phyloP scores from a whole-genome alignment of 2,113 vertebrate genomes.

The Macquaria australasica region DNA sequence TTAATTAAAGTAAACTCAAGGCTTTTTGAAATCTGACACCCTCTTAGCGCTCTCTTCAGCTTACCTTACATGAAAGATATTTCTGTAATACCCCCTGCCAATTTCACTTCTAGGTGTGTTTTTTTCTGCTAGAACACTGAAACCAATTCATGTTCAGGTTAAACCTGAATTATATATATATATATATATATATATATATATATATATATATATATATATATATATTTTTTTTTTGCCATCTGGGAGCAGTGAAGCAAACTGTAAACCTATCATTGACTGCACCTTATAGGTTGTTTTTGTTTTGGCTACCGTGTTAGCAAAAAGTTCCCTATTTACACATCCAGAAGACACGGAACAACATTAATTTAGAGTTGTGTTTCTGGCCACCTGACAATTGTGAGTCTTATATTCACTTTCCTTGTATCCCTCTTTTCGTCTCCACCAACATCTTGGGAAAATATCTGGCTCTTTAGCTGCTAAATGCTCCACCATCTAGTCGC shows the following conservation, averaged over 20 bases:
- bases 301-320: not conserved
- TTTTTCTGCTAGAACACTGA: conserved; percentile 51
- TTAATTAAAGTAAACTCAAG: conserved; percentile 63
- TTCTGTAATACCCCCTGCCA: conserved; percentile 53
- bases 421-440: not conserved
- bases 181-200: too few relatives aligned
- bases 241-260: not conserved
- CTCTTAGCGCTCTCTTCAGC: conserved; percentile 30
- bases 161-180: not conserved
- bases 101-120: conserved; percentile 46
- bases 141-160: conserved; percentile 17
- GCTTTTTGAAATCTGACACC: conserved; percentile 47
- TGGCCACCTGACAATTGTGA: not conserved
- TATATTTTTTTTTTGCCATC: not conserved
- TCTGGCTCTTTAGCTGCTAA: not conserved
- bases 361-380: not conserved
- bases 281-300: not conserved
- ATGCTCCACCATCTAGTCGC: not conserved
- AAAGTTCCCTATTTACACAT: not conserved
- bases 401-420: not conserved
- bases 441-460: not conserved
- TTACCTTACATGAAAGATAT: conserved; percentile 48
- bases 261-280: not conserved
- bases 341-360: not conserved
- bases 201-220: too few relatives aligned